Evolutionary conservation across 2,797 vertebrate genomes (phyloP).

Genomic region (Bovichtus variegatus): DNA sequence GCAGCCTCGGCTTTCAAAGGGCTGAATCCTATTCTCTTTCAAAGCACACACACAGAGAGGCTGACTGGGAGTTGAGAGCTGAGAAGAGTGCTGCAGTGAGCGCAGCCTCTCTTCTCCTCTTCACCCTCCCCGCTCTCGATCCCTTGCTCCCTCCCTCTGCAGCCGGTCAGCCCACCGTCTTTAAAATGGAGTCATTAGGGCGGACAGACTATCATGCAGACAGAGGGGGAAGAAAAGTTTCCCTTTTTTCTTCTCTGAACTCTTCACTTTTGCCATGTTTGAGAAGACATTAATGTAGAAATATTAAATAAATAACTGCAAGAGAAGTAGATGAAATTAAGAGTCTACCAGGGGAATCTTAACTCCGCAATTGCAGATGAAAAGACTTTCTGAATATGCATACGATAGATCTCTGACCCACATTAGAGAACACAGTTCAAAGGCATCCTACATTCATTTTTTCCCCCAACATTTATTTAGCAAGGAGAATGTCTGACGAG

Average conservation of each 20-base stretch:
- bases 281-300: constrained; percentile 78
- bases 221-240: constrained; percentile 64
- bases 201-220: constrained; percentile 71
- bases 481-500: constrained; percentile 50
- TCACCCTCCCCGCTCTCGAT: constrained; percentile 57
- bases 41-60: constrained; percentile 79
- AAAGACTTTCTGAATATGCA: constrained; percentile 82
- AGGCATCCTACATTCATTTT: constrained; percentile 73
- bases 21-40: constrained; percentile 82
- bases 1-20: constrained; percentile 82
- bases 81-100: constrained; percentile 76
- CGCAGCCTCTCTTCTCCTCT: constrained; percentile 64
- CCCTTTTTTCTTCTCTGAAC: constrained; percentile 60
- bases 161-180: constrained; percentile 77
- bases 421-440: constrained; percentile 84
- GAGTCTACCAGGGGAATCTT: constrained; percentile 80
- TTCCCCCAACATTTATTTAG: constrained; percentile 61
- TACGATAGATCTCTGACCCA: constrained; percentile 85
- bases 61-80: constrained; percentile 73
- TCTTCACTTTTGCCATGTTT: constrained; percentile 73
- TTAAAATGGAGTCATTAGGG: constrained; percentile 86
- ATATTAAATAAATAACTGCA: constrained; percentile 85
- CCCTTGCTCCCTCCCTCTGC: constrained; percentile 58
- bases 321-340: constrained; percentile 83
- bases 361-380: constrained; percentile 84